These are phyloP conservation scores for Chironomus striatipennis DNA, from an alignment of 1,140 invertebrate genomes.

Conservation along the genomic window DNA sequence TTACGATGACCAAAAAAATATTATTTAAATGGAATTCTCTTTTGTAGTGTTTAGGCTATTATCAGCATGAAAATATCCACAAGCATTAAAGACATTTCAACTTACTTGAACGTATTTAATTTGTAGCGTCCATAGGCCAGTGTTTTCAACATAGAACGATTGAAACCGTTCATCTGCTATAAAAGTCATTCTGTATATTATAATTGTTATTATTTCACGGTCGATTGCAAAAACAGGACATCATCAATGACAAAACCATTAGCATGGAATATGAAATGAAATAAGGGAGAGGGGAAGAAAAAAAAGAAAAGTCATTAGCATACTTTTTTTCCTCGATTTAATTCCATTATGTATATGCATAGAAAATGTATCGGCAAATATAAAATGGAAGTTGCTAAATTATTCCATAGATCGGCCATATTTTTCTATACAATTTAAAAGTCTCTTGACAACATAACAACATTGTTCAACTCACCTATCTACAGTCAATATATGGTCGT, in stretches of 20 bases:
- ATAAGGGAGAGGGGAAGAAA: background rate
- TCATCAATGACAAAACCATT: background rate
- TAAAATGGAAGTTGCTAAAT: too few relatives aligned
- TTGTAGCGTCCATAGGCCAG: conserved; percentile 84
- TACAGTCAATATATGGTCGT: conserved; percentile 83
- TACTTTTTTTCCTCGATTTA: background rate
- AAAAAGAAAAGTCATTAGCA: conserved; percentile 3
- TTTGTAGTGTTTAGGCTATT: too few relatives aligned
- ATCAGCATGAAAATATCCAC: too few relatives aligned
- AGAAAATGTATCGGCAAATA: background rate
- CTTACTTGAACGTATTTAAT: conserved; percentile 47
- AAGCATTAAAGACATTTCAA: background rate
- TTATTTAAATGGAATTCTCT: too few relatives aligned
- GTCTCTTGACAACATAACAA: background rate
- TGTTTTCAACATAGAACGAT: conserved; percentile 63
- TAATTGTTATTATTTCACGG: background rate
- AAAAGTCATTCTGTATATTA: conserved; percentile 50
- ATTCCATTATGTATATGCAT: background rate
- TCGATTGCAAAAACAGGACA: conserved; percentile 5
- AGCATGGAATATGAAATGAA: background rate
- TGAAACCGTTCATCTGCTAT: conserved; percentile 85
- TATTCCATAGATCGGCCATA: background rate
- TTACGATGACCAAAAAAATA: too few relatives aligned
- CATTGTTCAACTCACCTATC: conserved; percentile 51
- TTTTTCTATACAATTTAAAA: too few relatives aligned